Conservation (phyloP, 2,797 vertebrate genomes). For the Coregonus ussuriensis region DNA sequence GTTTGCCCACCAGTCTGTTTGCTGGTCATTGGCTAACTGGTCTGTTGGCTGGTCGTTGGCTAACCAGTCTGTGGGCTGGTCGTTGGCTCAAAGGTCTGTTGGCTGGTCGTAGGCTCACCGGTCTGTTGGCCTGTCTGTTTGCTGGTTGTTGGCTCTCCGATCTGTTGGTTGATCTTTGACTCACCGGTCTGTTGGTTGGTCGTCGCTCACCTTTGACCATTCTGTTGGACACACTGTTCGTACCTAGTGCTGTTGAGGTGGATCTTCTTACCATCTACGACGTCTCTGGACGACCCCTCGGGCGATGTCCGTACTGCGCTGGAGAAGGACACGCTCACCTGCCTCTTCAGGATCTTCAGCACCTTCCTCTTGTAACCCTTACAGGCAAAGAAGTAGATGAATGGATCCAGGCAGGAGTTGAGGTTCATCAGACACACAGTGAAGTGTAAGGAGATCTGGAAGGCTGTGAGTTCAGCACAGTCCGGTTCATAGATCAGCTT, state of each 20-base stretch:
- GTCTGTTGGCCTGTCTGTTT: background rate
- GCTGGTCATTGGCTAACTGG: background rate
- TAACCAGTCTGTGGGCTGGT: background rate
- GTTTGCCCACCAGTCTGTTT: background rate
- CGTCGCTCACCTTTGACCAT: background rate
- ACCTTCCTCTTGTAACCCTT: conserved; percentile 96
- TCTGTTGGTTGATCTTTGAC: background rate
- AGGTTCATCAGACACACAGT: conserved; percentile 95
- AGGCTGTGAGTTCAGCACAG: conserved; percentile 78
- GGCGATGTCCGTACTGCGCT: conserved; percentile 85
- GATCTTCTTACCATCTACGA: conserved; percentile 69
- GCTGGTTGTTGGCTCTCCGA: background rate
- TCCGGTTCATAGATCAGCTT: conserved; percentile 77
- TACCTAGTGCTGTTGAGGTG: conserved; percentile 53
- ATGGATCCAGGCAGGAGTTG: conserved; percentile 94
- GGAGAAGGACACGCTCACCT: conserved; percentile 88
- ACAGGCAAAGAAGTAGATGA: conserved; percentile 98
- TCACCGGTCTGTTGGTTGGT: conserved; percentile 35
- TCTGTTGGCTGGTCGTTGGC: background rate
- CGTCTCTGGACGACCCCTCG: conserved; percentile 86
- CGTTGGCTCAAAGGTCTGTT: conserved; percentile 6
- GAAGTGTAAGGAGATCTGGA: conserved; percentile 92
- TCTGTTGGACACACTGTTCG: conserved; percentile 31
- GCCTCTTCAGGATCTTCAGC: conserved; percentile 84
- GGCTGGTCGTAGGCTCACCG: conserved; percentile 10